These are phyloP conservation scores for Melanostoma scalare DNA, from an alignment of 2,888 invertebrate species.

Conservation along the genomic window DNA sequence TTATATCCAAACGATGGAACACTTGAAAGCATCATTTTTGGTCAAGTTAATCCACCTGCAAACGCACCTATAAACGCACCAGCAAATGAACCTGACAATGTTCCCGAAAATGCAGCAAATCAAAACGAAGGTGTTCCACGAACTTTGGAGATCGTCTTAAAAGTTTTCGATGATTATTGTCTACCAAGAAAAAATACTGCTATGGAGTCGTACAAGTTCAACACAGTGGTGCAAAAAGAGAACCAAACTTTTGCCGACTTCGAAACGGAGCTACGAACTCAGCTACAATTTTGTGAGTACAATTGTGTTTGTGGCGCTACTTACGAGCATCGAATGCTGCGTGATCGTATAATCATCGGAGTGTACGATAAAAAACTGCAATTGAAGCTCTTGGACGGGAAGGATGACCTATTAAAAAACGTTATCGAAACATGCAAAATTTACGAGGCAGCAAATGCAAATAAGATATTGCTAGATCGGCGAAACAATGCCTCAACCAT, in stretches of 20 bases:
- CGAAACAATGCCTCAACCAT: too few relatives aligned
- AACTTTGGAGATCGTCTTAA: slow-evolving; percentile 33
- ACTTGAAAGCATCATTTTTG: too few relatives aligned
- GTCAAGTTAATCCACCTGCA: background rate
- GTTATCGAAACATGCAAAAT: background rate
- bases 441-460: too few relatives aligned
- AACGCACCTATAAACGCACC: background rate
- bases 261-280: background rate
- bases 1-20: too few relatives aligned
- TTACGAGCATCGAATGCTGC: background rate
- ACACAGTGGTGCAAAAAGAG: background rate
- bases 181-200: slow-evolving; percentile 12
- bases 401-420: background rate
- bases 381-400: background rate
- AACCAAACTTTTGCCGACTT: slow-evolving; percentile 1
- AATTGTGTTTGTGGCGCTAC: background rate
- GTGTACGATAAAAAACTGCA: too few relatives aligned
- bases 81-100: background rate
- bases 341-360: background rate
- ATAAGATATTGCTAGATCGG: too few relatives aligned
- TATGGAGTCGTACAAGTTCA: slow-evolving; percentile 38
- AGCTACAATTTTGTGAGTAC: background rate
- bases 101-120: background rate
- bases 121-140: background rate
- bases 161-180: slow-evolving; percentile 28